phyloP scores from a whole-genome alignment of 2,797 vertebrate species.

The Lutjanus campechanus region DNA sequence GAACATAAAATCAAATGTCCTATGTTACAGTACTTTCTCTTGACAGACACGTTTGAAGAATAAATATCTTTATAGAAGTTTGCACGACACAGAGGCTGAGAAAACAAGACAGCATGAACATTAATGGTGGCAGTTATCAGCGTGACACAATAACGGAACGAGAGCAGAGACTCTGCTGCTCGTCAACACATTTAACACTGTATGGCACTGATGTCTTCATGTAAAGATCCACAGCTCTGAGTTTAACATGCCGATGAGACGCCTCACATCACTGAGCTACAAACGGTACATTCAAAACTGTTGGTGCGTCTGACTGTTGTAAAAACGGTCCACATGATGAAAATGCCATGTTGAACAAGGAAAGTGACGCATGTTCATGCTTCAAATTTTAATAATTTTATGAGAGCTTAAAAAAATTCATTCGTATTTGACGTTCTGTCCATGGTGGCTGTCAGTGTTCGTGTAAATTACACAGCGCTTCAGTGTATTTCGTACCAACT shows the following conservation, averaged over 20 bases:
- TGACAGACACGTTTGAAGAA: constrained; percentile 71
- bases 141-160: constrained; percentile 15
- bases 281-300: constrained; percentile 1
- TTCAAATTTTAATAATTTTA: background rate
- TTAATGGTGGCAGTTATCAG: constrained; percentile 48
- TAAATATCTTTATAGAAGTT: constrained; percentile 76
- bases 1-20: constrained; percentile 69
- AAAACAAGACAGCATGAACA: constrained; percentile 54
- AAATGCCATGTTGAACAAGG: constrained; percentile 20
- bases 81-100: constrained; percentile 68
- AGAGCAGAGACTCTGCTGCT: constrained; percentile 35
- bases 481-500: background rate
- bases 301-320: background rate
- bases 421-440: background rate
- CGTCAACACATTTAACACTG: constrained; percentile 64
- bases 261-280: constrained; percentile 21
- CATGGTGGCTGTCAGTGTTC: background rate
- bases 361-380: background rate
- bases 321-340: constrained; percentile 13
- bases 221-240: constrained; percentile 44
- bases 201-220: constrained; percentile 48
- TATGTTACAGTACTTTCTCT: constrained; percentile 78
- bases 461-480: background rate
- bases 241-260: constrained; percentile 33
- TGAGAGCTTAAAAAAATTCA: background rate